Base-by-base conservation (phyloP, 2,113 vertebrate species). In the Cettia cetti region DNA sequence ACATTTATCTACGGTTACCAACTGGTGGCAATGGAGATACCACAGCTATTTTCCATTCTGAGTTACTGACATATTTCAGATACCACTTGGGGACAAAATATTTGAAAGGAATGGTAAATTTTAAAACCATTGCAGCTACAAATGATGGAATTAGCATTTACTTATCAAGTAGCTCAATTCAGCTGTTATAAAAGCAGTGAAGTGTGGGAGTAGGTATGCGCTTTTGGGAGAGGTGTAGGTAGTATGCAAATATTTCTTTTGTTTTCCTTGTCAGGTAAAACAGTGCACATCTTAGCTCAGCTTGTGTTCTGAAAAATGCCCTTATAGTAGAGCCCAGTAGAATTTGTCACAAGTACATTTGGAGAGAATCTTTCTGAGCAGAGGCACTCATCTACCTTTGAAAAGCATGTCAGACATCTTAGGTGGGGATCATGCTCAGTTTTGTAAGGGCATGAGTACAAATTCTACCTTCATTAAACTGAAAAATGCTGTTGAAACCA, bases 21-120 rank as follows among this genome's bases (percentile, higher is more conserved):
- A 85, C 44, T 85, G 50, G 27, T 91, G 86, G 49, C 1, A 0
- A 39, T 89, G 53, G 54, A 86, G 80, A 56, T 52, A 80, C 94
- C 91, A 93, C 94, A 85, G 49, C 88, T 85, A 91, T 94, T 92
- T 96, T 90, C 81, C 82, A 65, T 90, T 94, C 76, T 83, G 72
- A 81, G 56, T 95, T 96, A 70, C 47, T 94, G 52, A 60, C 76
- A 39, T 88, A 83, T 57, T 95, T 97, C 37, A 84, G 45, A 92
- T 92, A 72, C 76, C 52, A 60, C 56, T 75, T 81, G 19, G 50
- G 84, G 69, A 90, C 35, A 88, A 92, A 86, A 60, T 60, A 82
- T 81, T 93, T 92, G 45, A 74, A 81, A n/a, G 26, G 33, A 94
- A 65, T 86, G n/a, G 56, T 59, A 79, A 75, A 68, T 81, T 86